Conservation (phyloP, 2,888 invertebrate genomes). For the Troglohyphantes excavatus region DNA sequence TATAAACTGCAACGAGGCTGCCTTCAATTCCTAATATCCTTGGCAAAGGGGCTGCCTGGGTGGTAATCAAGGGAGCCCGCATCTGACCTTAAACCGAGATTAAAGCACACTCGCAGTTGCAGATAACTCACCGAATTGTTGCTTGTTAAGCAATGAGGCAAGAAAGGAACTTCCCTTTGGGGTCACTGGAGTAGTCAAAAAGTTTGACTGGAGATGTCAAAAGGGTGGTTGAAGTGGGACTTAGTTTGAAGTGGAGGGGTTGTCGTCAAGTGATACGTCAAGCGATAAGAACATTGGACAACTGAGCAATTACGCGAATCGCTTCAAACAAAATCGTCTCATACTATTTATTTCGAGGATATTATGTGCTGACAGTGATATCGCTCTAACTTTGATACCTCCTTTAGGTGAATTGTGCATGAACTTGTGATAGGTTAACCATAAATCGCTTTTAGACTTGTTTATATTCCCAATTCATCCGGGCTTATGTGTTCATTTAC, state of each 20-base stretch:
- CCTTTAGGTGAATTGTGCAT: too few relatives aligned
- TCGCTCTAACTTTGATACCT: too few relatives aligned
- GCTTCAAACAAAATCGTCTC: background rate
- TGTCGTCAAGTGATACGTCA: background rate
- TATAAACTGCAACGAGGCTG: slow-evolving; percentile 29
- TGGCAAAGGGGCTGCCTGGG: slow-evolving; percentile 2
- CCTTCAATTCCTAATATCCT: background rate
- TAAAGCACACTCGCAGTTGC: slow-evolving; percentile 26
- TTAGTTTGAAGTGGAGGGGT: background rate
- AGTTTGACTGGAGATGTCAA: background rate
- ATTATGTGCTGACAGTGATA: too few relatives aligned
- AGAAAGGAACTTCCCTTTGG: background rate
- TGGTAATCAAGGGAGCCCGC: background rate
- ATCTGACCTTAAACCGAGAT: slow-evolving; percentile 37
- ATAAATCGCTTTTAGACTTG: too few relatives aligned
- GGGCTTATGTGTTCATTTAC: too few relatives aligned
- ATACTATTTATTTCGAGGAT: too few relatives aligned
- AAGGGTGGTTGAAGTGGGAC: background rate
- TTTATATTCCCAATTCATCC: too few relatives aligned
- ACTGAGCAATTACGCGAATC: background rate
- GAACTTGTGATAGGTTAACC: too few relatives aligned
- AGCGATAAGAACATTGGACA: background rate
- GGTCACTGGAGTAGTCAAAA: background rate
- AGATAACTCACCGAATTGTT: slow-evolving; percentile 40
- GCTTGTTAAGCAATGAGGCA: background rate